These are phyloP conservation scores for Desmophyllum pertusum DNA, from an alignment of 92 coral and sea anemone genomes.

Conservation along the genomic window DNA sequence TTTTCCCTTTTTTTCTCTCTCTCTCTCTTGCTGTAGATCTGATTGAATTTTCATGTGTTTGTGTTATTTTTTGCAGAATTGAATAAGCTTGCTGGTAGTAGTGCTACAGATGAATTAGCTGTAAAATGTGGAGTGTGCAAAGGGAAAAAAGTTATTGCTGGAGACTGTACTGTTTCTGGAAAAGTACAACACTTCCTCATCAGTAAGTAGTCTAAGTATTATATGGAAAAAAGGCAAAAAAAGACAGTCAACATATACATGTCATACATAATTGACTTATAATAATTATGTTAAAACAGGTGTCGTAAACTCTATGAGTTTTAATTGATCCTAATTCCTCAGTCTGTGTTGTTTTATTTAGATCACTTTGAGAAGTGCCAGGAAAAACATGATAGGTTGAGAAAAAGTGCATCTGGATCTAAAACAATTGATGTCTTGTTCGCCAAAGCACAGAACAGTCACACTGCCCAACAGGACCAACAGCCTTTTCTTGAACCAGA, in stretches of 20 bases:
- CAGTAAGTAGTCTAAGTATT: too few relatives aligned
- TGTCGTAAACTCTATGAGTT: too few relatives aligned
- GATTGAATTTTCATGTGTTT: neutral
- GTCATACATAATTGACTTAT: constrained; percentile 34
- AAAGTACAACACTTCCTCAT: constrained; percentile 30
- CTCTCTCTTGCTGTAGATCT: too few relatives aligned
- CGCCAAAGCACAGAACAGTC: constrained; percentile 31
- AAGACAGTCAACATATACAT: constrained; percentile 39
- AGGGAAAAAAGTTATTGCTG: too few relatives aligned
- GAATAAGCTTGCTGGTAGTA: constrained; percentile 6
- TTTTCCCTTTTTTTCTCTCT: too few relatives aligned
- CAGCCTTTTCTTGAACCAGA: constrained; percentile 47
- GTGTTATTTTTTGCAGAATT: neutral
- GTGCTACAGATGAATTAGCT: neutral
- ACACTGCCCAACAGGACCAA: constrained; percentile 37
- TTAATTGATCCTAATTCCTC: too few relatives aligned
- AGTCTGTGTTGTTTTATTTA: too few relatives aligned
- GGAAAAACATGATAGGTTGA: constrained; percentile 42
- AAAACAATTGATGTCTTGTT: constrained; percentile 40
- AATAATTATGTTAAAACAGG: constrained; percentile 43
- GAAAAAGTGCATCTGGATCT: constrained; percentile 41
- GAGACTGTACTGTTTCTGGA: too few relatives aligned
- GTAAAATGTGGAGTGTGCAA: too few relatives aligned
- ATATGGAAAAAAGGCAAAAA: neutral
- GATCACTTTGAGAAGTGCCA: constrained; percentile 41